A percentile compares a stretch with the other conserved stretches of the same genome.
Conservation (phyloP, 37 sponge, comb jelly and placozoan species). For the Axinella damicornis region DNA sequence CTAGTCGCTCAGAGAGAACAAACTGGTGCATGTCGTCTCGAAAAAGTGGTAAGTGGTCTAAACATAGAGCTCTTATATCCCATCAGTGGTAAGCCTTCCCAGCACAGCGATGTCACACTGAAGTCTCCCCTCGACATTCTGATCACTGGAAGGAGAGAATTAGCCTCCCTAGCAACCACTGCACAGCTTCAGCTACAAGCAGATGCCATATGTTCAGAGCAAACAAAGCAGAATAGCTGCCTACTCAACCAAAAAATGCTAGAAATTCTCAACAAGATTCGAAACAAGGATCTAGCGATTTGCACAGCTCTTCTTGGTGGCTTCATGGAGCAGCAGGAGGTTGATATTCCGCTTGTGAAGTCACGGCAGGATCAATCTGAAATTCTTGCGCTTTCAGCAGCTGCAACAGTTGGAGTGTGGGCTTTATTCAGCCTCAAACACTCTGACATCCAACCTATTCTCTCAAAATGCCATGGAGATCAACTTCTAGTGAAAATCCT, state of each 20-base stretch:
- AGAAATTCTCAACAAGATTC: conserved; percentile 1
- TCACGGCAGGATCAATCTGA: conserved; percentile 23
- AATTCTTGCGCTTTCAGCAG: conserved; percentile 5
- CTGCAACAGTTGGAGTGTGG: conserved; percentile 49
- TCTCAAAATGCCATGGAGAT: not conserved
- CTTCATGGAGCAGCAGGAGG: conserved; percentile 55
- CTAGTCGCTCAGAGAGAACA: no score
- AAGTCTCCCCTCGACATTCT: conserved; percentile 28
- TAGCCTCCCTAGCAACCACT: not conserved
- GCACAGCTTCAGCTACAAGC: not conserved
- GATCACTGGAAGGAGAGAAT: not conserved
- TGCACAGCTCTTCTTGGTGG: conserved; percentile 52
- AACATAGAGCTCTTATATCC: conserved; percentile 13
- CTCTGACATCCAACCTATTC: conserved; percentile 30
- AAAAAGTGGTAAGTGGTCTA: not conserved
- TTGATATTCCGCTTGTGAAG: conserved; percentile 42
- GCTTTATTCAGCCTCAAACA: conserved; percentile 44
- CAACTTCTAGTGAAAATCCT: conserved; percentile 28
- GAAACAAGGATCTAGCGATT: not conserved
- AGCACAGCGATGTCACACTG: not conserved
- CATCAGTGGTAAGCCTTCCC: not conserved
- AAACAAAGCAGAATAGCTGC: no score
- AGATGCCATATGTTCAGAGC: no score
- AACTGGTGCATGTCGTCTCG: no score
- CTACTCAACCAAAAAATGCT: conserved; percentile 37